Evolutionary conservation across 1,140 invertebrate species (phyloP).

Genomic region (Rhagoletis pomonella): DNA sequence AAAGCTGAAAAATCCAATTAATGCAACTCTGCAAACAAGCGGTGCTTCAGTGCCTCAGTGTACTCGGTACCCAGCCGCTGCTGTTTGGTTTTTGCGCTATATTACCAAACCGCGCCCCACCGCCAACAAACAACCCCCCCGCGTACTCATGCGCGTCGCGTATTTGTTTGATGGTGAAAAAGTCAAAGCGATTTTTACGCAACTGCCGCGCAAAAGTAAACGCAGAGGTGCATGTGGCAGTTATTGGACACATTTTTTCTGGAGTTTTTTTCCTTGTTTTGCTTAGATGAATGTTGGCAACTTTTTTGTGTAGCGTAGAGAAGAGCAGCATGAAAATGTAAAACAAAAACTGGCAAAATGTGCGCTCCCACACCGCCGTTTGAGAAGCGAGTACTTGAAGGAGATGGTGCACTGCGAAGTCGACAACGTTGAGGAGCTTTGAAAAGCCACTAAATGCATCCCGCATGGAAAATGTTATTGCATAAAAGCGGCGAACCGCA

Average conservation of each 20-base stretch:
- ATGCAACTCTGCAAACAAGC: constrained; percentile 49
- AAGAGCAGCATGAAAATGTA: background rate
- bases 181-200: constrained; percentile 48
- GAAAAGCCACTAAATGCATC: background rate
- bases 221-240: constrained; percentile 19
- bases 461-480: constrained; percentile 2
- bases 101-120: background rate
- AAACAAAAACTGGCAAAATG: no score
- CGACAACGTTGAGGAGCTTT: background rate
- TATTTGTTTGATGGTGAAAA: constrained; percentile 24
- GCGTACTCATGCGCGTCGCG: background rate
- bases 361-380: no score
- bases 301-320: no score
- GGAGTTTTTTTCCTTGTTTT: background rate
- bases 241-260: background rate
- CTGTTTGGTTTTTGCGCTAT: constrained; percentile 18
- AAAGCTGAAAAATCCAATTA: constrained; percentile 52
- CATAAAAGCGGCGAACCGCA: constrained; percentile 35
- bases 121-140: background rate
- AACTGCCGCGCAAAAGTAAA: background rate
- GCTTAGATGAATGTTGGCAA: background rate
- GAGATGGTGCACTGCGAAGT: background rate
- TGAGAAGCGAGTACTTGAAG: background rate
- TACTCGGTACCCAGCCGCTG: background rate
- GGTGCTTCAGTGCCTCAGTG: background rate